Base-by-base conservation (phyloP, 53 echinoderm and acorn worm species). In the Henricia sp. region DNA sequence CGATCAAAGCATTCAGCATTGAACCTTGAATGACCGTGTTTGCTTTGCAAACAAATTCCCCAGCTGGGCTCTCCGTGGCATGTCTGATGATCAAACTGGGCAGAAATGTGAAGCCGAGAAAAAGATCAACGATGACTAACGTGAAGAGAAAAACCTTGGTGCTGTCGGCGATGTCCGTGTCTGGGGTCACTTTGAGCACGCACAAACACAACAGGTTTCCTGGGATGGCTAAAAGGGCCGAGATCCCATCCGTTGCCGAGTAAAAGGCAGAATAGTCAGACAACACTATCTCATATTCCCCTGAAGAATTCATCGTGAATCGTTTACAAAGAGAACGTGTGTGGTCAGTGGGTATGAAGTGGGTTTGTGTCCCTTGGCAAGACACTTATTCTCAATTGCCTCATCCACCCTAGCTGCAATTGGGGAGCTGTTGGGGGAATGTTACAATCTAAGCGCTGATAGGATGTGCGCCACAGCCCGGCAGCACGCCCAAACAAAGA, bases 101-200 rank as follows among this genome's bases (percentile, higher is more conserved):
- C 11, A 46, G 28, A 27, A 5, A 44, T 1, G 28, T 20, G 3
- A 70, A 10, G 2, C 70, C 70, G 4, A 70, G 17, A 2, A 70
- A 9, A 16, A 70, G 33, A 70, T 70, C 48, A 11, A 28, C 28
- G 26, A 28, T 12, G 14, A 48, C 48, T 32, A 44, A 48, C 6
- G 70, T 30, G 44, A 44, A 48, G 26, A 70, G 43, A 24, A 70
- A 70, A 3, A 70, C 48, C 28, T 33, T 70, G 3, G 70, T 70
- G n/a, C 70, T 48, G 27, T 70, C 70, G 2, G 46, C 28, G 17
- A 70, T 48, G 14, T 70, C 70, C 14, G 46, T 70, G 48, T 70
- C 70, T 30, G 70, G 48, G 1, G 48, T 70, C 16, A 23, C 29
- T 26, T 16, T 27, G 26, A 70, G 43, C 10, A 46, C 70, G 12